These are phyloP conservation scores for Indicator indicator DNA, from an alignment of 2,113 vertebrate species.

Conservation along the genomic window DNA sequence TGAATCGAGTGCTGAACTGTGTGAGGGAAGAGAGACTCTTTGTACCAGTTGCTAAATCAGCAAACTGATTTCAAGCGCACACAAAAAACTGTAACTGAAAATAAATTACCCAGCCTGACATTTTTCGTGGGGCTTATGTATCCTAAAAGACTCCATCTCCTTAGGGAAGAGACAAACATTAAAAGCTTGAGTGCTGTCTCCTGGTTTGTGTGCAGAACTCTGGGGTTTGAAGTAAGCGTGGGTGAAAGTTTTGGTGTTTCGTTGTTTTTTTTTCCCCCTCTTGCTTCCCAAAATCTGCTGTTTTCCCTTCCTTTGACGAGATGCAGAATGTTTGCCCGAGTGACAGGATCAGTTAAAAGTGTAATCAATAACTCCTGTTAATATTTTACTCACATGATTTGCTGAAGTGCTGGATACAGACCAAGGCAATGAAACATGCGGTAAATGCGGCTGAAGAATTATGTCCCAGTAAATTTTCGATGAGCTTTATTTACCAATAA, in stretches of 20 bases:
- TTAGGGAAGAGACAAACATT: conserved; percentile 4
- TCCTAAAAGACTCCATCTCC: conserved; percentile 6
- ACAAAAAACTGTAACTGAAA: conserved; percentile 14
- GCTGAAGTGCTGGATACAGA: neutral
- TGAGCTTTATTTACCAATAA: conserved; percentile 58
- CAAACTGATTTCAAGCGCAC: conserved; percentile 5
- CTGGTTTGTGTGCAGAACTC: neutral
- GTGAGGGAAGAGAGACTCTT: neutral
- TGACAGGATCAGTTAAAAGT: conserved; percentile 8
- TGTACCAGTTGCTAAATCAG: conserved; percentile 31
- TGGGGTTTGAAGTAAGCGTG: neutral
- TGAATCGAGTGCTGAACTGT: neutral
- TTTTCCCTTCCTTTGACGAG: neutral
- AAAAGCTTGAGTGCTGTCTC: neutral
- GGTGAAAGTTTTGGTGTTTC: neutral
- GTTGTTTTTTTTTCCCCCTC: too few relatives aligned
- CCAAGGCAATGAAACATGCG: conserved; percentile 16
- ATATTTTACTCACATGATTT: conserved; percentile 43
- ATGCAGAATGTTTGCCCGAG: neutral
- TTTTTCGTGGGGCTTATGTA: conserved; percentile 28
- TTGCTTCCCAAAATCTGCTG: neutral
- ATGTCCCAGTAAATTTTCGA: conserved; percentile 40
- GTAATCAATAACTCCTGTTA: conserved; percentile 22
- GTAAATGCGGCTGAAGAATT: conserved; percentile 50
- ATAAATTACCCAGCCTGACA: conserved; percentile 40